A percentile compares a stretch with the other conserved stretches of the same genome.
These are phyloP conservation scores for Balaenoptera acutorostrata DNA, from an alignment of 2,113 vertebrate species.

Conservation along the genomic window DNA sequence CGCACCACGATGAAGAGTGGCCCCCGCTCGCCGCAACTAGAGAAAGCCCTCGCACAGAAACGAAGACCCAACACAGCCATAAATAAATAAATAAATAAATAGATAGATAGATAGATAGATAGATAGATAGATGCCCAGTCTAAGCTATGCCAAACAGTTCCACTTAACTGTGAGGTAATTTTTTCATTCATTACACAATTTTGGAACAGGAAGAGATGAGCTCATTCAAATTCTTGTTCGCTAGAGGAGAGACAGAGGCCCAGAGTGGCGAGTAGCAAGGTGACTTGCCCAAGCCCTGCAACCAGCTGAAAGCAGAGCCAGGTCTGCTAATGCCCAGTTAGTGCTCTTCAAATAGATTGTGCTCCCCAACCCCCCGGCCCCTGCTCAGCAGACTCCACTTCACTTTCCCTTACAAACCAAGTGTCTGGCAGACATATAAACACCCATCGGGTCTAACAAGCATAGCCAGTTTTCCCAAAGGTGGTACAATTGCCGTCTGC, in stretches of 20 bases:
- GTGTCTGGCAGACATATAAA: not conserved
- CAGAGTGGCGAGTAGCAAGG: not conserved
- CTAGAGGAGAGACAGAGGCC: not conserved
- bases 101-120: no score
- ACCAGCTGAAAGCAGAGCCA: not conserved
- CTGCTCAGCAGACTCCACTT: not conserved
- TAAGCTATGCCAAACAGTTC: not conserved
- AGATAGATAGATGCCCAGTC: no score
- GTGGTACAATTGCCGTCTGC: not conserved
- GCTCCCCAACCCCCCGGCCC: not conserved
- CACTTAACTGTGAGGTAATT: not conserved
- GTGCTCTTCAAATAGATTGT: not conserved
- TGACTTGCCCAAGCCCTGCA: not conserved
- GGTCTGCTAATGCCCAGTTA: not conserved
- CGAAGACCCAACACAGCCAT: no score
- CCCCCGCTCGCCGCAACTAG: no score
- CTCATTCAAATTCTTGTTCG: not conserved
- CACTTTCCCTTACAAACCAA: slow-evolving; percentile 17
- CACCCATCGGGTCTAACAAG: slow-evolving; percentile 48
- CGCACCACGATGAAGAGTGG: no score
- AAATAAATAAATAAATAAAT: no score
- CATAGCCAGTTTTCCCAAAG: slow-evolving; percentile 20
- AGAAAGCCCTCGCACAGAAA: no score
- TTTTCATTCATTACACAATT: not conserved
- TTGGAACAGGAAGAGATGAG: not conserved